Percentiles rank a stretch among this genome's conserved stretches.
Evolutionary conservation across 2,113 vertebrate species (phyloP).

Genomic region (Ailurus styani): DNA sequence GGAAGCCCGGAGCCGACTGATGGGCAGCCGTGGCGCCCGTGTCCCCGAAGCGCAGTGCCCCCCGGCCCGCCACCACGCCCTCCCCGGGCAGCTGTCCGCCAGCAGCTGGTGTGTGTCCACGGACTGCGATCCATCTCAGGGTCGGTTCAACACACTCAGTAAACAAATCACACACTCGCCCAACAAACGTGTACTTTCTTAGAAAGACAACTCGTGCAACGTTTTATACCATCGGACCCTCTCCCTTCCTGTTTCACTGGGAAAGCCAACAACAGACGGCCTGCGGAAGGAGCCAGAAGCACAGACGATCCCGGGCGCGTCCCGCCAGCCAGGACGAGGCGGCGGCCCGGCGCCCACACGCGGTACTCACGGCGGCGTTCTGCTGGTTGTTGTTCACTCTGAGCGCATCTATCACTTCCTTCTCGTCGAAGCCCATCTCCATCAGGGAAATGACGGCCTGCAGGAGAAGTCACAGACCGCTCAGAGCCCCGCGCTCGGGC

Average conservation of each 20-base stretch:
- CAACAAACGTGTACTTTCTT: rapidly evolving
- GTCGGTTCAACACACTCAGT: rapidly evolving
- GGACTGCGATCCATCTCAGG: rapidly evolving
- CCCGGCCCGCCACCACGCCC: rapidly evolving
- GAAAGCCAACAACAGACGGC: rapidly evolving
- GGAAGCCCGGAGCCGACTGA: not conserved
- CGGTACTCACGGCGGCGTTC: constrained; percentile 90
- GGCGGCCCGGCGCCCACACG: rapidly evolving
- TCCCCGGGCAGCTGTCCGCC: rapidly evolving
- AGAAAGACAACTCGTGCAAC: not conserved
- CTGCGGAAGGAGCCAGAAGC: rapidly evolving
- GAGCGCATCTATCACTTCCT: constrained; percentile 95
- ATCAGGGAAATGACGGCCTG: constrained; percentile 95
- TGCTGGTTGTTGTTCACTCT: constrained; percentile 98
- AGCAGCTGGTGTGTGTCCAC: not conserved
- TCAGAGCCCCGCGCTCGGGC: not conserved
- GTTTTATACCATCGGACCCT: rapidly evolving
- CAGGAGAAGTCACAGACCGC: not conserved
- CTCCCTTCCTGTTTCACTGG: rapidly evolving
- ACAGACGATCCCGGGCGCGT: rapidly evolving
- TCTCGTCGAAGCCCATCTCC: constrained; percentile 99
- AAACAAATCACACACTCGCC: rapidly evolving
- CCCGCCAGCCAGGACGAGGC: not conserved
- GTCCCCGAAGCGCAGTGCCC: rapidly evolving
- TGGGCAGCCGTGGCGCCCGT: not conserved